Evolutionary conservation across 2,888 invertebrate species (phyloP).

Genomic region (Belgica antarctica): DNA sequence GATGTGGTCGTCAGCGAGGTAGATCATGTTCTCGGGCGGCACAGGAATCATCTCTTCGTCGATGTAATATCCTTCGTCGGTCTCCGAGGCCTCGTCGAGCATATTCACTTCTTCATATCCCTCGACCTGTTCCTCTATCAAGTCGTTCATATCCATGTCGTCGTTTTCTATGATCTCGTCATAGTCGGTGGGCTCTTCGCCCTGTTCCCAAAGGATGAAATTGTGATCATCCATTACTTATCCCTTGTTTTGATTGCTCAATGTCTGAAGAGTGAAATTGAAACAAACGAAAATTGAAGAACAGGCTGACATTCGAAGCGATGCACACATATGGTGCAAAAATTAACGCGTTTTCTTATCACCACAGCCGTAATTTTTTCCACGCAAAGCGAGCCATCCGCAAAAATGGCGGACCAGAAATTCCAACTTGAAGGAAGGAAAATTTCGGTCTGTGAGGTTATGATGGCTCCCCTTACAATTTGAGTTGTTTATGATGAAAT

Average conservation of each 20-base stretch:
- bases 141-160: background rate
- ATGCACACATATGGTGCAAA: background rate
- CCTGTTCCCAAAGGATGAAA: slow-evolving; percentile 30
- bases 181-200: slow-evolving; percentile 13
- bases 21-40: slow-evolving; percentile 60
- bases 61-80: slow-evolving; percentile 43
- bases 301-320: background rate
- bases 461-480: slow-evolving; percentile 33
- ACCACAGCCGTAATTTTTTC: no score
- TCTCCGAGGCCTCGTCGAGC: slow-evolving; percentile 11
- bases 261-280: background rate
- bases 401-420: no score
- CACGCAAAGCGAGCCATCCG: no score
- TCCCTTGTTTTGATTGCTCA: background rate
- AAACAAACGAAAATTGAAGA: slow-evolving; percentile 1
- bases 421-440: no score
- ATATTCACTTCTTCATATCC: slow-evolving; percentile 38
- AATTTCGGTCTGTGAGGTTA: slow-evolving; percentile 25
- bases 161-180: slow-evolving; percentile 37
- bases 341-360: slow-evolving; percentile 9
- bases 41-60: slow-evolving; percentile 46
- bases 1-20: slow-evolving; percentile 58
- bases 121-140: slow-evolving; percentile 39
- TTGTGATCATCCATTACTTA: slow-evolving; percentile 35
- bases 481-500: slow-evolving; percentile 4